phyloP scores from a whole-genome alignment of 2,113 vertebrate genomes.

The Melanotaenia duboulayi region DNA sequence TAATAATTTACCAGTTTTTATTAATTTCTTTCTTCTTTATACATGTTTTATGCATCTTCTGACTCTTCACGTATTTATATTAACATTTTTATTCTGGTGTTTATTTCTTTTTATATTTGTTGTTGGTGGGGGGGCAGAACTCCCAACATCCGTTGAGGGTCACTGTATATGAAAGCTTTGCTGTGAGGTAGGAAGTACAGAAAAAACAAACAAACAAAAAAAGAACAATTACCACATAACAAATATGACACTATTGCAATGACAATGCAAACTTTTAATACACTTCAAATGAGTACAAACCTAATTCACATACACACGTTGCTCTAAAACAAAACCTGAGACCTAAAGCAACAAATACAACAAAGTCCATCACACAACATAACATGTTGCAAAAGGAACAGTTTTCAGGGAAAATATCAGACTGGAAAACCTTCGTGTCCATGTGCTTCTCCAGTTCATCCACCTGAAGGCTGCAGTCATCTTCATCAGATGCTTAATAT shows the following conservation, averaged over 20 bases:
- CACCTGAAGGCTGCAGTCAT: not conserved
- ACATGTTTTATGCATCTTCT: too few relatives aligned
- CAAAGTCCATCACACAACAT: constrained; percentile 11
- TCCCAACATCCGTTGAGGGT: too few relatives aligned
- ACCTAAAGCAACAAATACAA: constrained; percentile 41
- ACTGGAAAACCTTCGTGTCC: not conserved
- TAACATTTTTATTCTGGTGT: too few relatives aligned
- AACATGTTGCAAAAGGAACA: constrained; percentile 4
- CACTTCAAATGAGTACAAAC: constrained; percentile 52
- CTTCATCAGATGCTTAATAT: not conserved
- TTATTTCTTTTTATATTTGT: too few relatives aligned
- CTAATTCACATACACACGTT: constrained; percentile 16
- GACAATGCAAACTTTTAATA: constrained; percentile 58
- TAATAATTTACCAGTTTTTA: too few relatives aligned
- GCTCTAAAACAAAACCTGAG: constrained; percentile 13
- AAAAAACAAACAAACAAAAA: not conserved
- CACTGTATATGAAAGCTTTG: too few relatives aligned
- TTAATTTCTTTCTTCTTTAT: too few relatives aligned
- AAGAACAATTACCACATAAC: not conserved
- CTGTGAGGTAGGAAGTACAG: too few relatives aligned
- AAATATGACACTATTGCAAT: not conserved
- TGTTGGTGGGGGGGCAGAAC: too few relatives aligned
- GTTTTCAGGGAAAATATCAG: not conserved
- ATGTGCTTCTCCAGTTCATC: not conserved
- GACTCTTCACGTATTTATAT: too few relatives aligned